Evolutionary conservation across 2,113 vertebrate species (phyloP).

Genomic region (Camelus dromedarius): DNA sequence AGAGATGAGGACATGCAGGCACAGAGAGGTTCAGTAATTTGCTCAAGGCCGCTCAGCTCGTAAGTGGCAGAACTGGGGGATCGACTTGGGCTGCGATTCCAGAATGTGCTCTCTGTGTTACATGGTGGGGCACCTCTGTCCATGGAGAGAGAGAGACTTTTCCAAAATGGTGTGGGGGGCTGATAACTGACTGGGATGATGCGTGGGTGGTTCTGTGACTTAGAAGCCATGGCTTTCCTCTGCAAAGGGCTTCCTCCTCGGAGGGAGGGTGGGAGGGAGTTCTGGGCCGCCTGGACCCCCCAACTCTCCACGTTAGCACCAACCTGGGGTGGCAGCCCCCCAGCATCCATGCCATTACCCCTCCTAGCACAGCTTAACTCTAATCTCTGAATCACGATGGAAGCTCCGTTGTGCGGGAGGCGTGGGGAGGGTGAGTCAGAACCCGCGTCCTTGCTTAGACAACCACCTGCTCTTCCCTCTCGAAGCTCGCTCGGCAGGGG

Average conservation of each 20-base stretch:
- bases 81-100: neutral
- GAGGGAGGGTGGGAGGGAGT: neutral
- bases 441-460: neutral
- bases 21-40: neutral
- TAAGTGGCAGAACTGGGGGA: accelerated
- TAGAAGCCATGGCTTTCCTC: too few relatives aligned
- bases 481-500: neutral
- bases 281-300: neutral
- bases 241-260: neutral
- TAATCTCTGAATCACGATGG: too few relatives aligned
- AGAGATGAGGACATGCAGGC: neutral
- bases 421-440: neutral
- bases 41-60: neutral
- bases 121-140: neutral
- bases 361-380: too few relatives aligned
- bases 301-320: neutral
- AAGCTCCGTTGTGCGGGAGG: neutral
- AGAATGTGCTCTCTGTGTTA: neutral
- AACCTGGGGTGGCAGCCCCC: neutral
- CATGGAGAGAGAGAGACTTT: neutral
- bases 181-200: neutral
- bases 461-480: neutral
- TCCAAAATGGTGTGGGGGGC: accelerated
- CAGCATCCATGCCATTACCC: accelerated
- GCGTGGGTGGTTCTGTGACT: neutral